Base-by-base conservation (phyloP, 2,797 vertebrate genomes). In the Ambastaia sidthimunki region DNA sequence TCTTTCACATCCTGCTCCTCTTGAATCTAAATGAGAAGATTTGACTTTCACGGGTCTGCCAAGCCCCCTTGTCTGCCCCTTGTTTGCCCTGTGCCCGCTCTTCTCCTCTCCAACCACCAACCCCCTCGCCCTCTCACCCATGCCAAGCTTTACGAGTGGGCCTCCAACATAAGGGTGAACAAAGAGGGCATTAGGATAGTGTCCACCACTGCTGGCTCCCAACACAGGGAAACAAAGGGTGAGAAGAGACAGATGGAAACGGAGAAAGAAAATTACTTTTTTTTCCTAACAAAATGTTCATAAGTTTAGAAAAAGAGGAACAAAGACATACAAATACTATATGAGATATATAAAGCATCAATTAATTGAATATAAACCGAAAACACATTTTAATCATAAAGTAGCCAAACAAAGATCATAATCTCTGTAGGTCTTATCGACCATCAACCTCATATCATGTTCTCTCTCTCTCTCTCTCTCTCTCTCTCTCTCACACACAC, bases 11-110 rank as follows among this genome's bases (percentile, higher is more conserved):
- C 72, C 70, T 80, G 47, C 76, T 76, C 80, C 80, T 63, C 74
- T 78, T 94, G 92, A 94, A 94, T 94, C 90, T 92, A 93, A 96
- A 95, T 93, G 89, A 95, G 94, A 91, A 92, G 91, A 92, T 93
- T 92, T 91, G 91, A 92, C 91, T 93, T 91, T 90, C 90, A 91
- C 91, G 93, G 88, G 90, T 87, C 90, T 91, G 92, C 93, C 92
- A 93, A 93, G 87, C 91, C 91, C 86, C 80, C 85, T 92, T 86
- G 91, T 92, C 89, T 91, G 77, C 80, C 80, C 77, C 83, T 78
- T 80, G 50, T 73, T 80, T 80, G 70, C 78, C 91, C 87, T 76
- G 41, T 68, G 88, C 92, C 91, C 85, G 76, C 84, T 92, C 85
- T 91, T 90, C 89, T 90, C 74, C 65, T 63, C 54, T 82, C 77